These are phyloP conservation scores for Aricia agestis DNA, from an alignment of 1,140 invertebrate species.

Conservation along the genomic window DNA sequence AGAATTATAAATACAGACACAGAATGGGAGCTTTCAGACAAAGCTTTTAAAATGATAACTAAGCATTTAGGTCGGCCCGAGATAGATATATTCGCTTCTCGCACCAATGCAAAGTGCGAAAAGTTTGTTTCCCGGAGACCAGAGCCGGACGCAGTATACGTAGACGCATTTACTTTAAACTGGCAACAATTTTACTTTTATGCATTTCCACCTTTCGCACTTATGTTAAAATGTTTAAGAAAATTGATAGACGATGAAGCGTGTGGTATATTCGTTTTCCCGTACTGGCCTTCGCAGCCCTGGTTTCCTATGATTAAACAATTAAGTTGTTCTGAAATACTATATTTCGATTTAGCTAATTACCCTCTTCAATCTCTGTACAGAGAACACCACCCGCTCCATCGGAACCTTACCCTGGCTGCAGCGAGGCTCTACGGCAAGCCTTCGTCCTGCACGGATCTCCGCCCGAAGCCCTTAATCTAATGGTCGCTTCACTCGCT, in stretches of 20 bases:
- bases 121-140: background rate
- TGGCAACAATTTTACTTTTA: slow-evolving; percentile 17
- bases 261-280: slow-evolving; percentile 18
- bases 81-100: slow-evolving; percentile 8
- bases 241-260: slow-evolving; percentile 11
- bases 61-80: background rate
- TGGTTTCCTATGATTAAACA: slow-evolving; percentile 23
- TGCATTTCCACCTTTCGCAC: slow-evolving; percentile 8
- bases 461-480: background rate
- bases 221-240: slow-evolving; percentile 1
- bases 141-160: background rate
- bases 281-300: slow-evolving; percentile 23
- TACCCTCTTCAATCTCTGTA: slow-evolving; percentile 17
- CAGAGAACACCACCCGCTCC: slow-evolving; percentile 18
- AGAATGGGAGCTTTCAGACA: slow-evolving; percentile 23
- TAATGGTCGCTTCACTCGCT: background rate
- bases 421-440: slow-evolving; percentile 20
- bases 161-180: background rate
- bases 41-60: background rate
- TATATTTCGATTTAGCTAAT: background rate
- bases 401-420: slow-evolving; percentile 17
- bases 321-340: slow-evolving; percentile 12
- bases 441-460: background rate
- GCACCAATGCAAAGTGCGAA: background rate
- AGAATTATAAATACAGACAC: slow-evolving; percentile 17